Conservation (phyloP, 2,888 invertebrate species). For the Teinopalpus imperialis region DNA sequence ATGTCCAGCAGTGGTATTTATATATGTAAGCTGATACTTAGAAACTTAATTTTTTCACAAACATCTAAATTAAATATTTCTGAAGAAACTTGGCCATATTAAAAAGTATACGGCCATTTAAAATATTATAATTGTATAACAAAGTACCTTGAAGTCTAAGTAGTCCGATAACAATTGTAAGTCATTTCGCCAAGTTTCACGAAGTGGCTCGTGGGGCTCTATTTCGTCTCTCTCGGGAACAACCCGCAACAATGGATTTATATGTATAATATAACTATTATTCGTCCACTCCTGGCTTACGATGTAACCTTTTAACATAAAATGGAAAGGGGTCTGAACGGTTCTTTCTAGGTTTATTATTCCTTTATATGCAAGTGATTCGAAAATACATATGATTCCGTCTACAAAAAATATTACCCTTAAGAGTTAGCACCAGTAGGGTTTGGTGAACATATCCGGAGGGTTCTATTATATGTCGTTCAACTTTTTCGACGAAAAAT, state of each 20-base stretch:
- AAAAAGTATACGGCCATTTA: too few relatives aligned
- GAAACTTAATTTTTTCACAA: too few relatives aligned
- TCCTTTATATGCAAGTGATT: constrained; percentile 10
- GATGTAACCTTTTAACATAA: constrained; percentile 67
- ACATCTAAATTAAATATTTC: too few relatives aligned
- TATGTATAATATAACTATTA: constrained; percentile 77
- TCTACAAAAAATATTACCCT: constrained; percentile 57
- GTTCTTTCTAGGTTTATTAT: constrained; percentile 16
- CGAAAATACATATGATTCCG: constrained; percentile 10
- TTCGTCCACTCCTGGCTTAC: constrained; percentile 84
- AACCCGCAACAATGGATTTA: constrained; percentile 77
- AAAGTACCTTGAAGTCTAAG: constrained; percentile 84
- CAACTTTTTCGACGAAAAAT: constrained; percentile 80
- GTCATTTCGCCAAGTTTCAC: constrained; percentile 80
- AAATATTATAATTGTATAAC: too few relatives aligned
- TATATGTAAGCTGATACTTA: too few relatives aligned
- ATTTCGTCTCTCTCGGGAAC: constrained; percentile 60
- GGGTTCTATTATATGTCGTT: constrained; percentile 81
- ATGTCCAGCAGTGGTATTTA: too few relatives aligned
- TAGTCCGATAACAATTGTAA: constrained; percentile 83
- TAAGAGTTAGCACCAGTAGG: constrained; percentile 76
- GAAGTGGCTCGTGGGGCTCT: constrained; percentile 65
- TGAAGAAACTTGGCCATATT: too few relatives aligned
- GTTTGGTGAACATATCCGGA: constrained; percentile 76
- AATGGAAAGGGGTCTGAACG: constrained; percentile 15